Evolutionary conservation across 2,888 invertebrate species (phyloP).

Genomic region (Drosophila nr. perissopoda): DNA sequence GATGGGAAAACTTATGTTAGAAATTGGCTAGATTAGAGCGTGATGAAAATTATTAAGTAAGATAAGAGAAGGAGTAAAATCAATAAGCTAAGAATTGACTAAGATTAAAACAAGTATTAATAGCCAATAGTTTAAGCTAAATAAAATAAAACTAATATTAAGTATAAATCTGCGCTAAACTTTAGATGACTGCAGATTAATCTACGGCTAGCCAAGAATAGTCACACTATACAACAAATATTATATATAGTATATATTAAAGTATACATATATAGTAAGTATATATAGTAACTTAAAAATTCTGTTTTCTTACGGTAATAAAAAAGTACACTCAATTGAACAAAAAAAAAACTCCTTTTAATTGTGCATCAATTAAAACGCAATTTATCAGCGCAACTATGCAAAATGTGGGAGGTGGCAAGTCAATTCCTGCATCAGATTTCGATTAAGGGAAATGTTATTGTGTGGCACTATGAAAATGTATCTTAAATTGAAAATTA

Average conservation of each 20-base stretch:
- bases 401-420: conserved; percentile 13
- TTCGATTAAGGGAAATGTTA: conserved; percentile 39
- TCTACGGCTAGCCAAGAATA: background rate
- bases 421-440: conserved; percentile 56
- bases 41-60: background rate
- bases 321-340: conserved; percentile 3
- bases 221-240: background rate
- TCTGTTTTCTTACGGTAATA: background rate
- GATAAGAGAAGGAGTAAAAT: background rate
- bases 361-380: conserved; percentile 47
- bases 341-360: background rate
- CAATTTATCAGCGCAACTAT: conserved; percentile 28
- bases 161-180: background rate
- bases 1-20: background rate
- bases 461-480: conserved; percentile 53
- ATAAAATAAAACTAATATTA: no score
- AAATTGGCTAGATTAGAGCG: background rate
- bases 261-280: no score
- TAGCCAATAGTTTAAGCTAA: background rate
- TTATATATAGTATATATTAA: background rate
- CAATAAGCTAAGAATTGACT: background rate
- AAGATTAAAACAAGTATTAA: no score
- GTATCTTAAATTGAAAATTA: conserved; percentile 67
- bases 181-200: background rate
- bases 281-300: background rate